phyloP scores from a whole-genome alignment of 2,888 invertebrate species.

The Prosopocoilus inquinatus region DNA sequence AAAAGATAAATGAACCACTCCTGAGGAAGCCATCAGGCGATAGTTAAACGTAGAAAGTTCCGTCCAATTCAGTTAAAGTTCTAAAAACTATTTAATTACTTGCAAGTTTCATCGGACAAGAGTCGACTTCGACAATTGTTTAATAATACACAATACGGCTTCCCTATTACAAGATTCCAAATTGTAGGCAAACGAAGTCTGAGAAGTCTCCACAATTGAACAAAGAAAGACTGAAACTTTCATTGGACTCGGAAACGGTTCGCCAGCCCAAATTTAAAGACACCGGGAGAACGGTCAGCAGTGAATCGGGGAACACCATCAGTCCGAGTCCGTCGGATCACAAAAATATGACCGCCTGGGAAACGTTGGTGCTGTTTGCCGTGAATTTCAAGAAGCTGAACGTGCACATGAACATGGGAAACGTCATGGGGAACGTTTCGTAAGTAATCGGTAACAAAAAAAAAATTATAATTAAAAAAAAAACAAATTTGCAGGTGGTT shows the following conservation, averaged over 20 bases:
- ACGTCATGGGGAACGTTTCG: slow-evolving; percentile 97
- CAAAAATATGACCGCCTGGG: slow-evolving; percentile 80
- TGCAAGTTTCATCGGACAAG: too few relatives aligned
- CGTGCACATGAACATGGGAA: slow-evolving; percentile 99
- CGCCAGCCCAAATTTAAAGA: slow-evolving; percentile 55
- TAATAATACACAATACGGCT: slow-evolving; percentile 4
- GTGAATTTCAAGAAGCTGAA: slow-evolving; percentile 95
- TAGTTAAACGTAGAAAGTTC: too few relatives aligned
- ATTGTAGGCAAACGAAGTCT: slow-evolving; percentile 31
- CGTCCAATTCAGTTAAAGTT: too few relatives aligned
- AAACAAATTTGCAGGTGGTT: slow-evolving; percentile 66
- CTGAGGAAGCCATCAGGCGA: too few relatives aligned
- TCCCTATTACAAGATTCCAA: slow-evolving; percentile 24
- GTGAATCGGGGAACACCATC: slow-evolving; percentile 52
- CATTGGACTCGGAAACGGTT: slow-evolving; percentile 55
- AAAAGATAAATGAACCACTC: too few relatives aligned
- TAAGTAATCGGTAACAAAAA: slow-evolving; percentile 47
- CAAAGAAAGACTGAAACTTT: slow-evolving; percentile 59
- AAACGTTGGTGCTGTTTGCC: slow-evolving; percentile 92
- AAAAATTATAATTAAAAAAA: background rate
- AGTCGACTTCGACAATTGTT: too few relatives aligned
- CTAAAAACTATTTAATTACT: too few relatives aligned
- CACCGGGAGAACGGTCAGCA: slow-evolving; percentile 58
- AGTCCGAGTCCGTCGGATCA: slow-evolving; percentile 61
- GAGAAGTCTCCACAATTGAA: slow-evolving; percentile 45